Evolutionary conservation across 2,797 vertebrate genomes (phyloP), one percentile per base, ranked within the genome.

Genomic region (Xenentodon cancila): DNA sequence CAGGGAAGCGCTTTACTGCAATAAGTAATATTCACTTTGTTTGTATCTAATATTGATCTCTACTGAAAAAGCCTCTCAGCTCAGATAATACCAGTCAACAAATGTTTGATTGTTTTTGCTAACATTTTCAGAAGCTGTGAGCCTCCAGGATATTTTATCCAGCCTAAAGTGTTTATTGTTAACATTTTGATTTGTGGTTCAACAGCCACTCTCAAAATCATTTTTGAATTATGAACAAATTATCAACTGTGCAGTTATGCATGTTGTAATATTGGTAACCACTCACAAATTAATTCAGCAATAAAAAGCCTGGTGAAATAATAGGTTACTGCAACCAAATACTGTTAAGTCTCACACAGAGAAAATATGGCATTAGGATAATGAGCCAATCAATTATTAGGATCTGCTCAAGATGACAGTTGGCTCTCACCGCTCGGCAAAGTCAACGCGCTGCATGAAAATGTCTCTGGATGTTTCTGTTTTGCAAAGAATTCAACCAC

Each of bases 331-430:
- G 61, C 44, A 64, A 80, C 75, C 65, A 73, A 80, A 69, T 68
- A 77, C 79, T 21, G 13, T 60, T 52, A 74, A 81, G 53, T 42
- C 64, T 83, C 79, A 75, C 77, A 63, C 58, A 59, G 76, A 68
- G 82, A 79, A 80, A 84, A 80, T 79, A 63, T 52, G 55, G 54
- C 18, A 56, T 73, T 62, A 20, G 75, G 70, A 81, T 88, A 89
- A 86, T 88, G 78, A 85, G 80, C 53, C 81, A 81, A 88, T 88
- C 80, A 85, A 82, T 84, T 86, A 84, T 75, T 71, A 84, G 80
- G 67, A 81, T 85, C 47, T 69, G 59, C 78, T 68, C 42, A 64
- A 77, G 82, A 77, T 84, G 80, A 85, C 83, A 82, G 76, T 79
- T 64, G 69, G 79, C 69, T 75, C 60, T 66, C 53, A 68, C 77